Evolutionary conservation across 1,140 invertebrate genomes (phyloP).

Genomic region (Danaus melanippus): DNA sequence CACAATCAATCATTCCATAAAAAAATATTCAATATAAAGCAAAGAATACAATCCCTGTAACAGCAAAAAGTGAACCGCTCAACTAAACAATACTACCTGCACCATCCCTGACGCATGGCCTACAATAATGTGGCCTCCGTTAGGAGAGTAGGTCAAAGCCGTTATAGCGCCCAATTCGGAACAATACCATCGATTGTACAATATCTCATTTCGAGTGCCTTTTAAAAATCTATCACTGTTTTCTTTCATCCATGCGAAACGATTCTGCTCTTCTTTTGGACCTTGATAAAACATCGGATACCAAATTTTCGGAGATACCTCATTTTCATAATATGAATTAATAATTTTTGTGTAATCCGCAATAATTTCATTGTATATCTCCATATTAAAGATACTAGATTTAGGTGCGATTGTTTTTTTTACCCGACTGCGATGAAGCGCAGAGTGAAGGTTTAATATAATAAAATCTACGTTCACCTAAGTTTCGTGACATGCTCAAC

Average conservation of each 20-base stretch:
- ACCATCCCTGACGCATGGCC: conserved; percentile 55
- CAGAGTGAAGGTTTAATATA: no score
- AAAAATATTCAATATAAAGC: no score
- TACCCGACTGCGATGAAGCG: conserved; percentile 3
- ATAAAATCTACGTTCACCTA: no score
- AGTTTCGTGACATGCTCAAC: no score
- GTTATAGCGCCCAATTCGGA: conserved; percentile 49
- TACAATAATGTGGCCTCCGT: conserved; percentile 47
- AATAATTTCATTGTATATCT: conserved; percentile 32
- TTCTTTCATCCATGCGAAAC: conserved; percentile 40
- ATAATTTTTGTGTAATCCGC: conserved; percentile 32
- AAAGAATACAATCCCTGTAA: no score
- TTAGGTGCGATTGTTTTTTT: background rate
- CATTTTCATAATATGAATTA: conserved; percentile 39
- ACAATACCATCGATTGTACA: conserved; percentile 48
- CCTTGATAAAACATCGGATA: conserved; percentile 52
- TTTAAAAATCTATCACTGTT: conserved; percentile 44
- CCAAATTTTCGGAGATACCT: conserved; percentile 34
- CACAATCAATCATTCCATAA: no score
- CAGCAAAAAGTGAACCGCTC: background rate
- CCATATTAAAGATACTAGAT: conserved; percentile 40
- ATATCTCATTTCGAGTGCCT: conserved; percentile 40
- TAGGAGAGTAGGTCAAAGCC: conserved; percentile 40
- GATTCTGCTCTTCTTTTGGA: conserved; percentile 16
- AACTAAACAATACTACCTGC: conserved; percentile 33